phyloP scores from a whole-genome alignment of 2,888 invertebrate species.

The Meghimatium bilineatum region DNA sequence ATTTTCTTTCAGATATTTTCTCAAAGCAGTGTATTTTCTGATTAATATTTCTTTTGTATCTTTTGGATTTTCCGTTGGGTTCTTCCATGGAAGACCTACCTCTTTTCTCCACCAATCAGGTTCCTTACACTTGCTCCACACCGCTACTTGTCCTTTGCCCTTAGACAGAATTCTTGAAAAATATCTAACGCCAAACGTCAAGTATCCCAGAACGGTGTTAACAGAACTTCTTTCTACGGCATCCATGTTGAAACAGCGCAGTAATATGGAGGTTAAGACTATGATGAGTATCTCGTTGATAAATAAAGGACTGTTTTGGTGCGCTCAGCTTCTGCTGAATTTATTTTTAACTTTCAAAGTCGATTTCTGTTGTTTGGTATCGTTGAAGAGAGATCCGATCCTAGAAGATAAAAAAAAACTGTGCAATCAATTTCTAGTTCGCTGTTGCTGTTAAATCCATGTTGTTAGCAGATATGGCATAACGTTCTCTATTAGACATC shows the following conservation, averaged over 20 bases:
- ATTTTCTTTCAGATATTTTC: conserved; percentile 37
- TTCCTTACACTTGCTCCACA: conserved; percentile 45
- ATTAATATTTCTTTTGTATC: conserved; percentile 49
- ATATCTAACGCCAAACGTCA: conserved; percentile 44
- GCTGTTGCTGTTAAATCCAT: neutral
- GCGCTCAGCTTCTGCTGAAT: neutral
- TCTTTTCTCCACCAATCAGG: conserved; percentile 49
- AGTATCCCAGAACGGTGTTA: conserved; percentile 32
- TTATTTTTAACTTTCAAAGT: neutral
- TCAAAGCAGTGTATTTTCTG: conserved; percentile 41
- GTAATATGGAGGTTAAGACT: neutral
- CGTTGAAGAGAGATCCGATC: neutral
- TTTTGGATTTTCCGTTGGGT: conserved; percentile 52
- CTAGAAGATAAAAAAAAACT: neutral
- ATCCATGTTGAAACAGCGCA: neutral
- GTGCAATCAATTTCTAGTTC: neutral
- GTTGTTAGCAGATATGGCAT: neutral
- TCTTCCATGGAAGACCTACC: conserved; percentile 46
- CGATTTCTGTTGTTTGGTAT: neutral
- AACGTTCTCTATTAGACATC: neutral
- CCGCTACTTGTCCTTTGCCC: conserved; percentile 47
- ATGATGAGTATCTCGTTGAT: neutral
- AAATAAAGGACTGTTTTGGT: neutral
- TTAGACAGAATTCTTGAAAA: conserved; percentile 46
- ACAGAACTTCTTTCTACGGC: neutral